Evolutionary conservation across 1,140 invertebrate genomes (phyloP).

Genomic region (Drosophila obscura): DNA sequence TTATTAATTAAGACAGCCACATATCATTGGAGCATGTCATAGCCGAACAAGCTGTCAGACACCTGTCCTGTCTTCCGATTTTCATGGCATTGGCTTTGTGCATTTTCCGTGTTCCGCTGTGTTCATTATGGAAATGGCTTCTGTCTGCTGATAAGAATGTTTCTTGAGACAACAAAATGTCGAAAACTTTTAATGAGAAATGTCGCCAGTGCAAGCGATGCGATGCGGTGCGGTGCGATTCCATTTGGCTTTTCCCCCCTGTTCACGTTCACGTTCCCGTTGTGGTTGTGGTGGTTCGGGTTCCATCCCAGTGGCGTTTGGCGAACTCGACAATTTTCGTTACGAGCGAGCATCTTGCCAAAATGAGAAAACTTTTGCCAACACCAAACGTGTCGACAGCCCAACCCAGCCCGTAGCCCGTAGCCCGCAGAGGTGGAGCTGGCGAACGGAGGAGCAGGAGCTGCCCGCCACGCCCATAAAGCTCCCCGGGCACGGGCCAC

Average conservation of each 20-base stretch:
- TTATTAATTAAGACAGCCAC: conserved; percentile 49
- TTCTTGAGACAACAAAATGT: conserved; percentile 59
- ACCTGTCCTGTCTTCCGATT: conserved; percentile 59
- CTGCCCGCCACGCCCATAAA: conserved; percentile 32
- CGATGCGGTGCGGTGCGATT: conserved; percentile 56
- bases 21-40: conserved; percentile 18
- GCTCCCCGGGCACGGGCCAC: conserved; percentile 30
- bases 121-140: conserved; percentile 67
- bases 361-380: conserved; percentile 80
- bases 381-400: conserved; percentile 72
- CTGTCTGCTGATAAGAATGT: conserved; percentile 75
- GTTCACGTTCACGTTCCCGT: neutral
- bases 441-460: conserved; percentile 24
- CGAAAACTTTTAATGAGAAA: conserved; percentile 78
- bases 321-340: conserved; percentile 77
- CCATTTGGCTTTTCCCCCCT: conserved; percentile 36
- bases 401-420: conserved; percentile 10
- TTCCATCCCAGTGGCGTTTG: conserved; percentile 55
- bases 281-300: conserved; percentile 3
- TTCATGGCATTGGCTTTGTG: conserved; percentile 9
- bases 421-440: conserved; percentile 36
- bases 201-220: conserved; percentile 68
- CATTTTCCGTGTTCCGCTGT: conserved; percentile 22
- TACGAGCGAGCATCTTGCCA: conserved; percentile 74
- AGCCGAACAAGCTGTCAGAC: conserved; percentile 39